Base-by-base conservation (phyloP, 2,797 vertebrate species). In the Streptopelia turtur region DNA sequence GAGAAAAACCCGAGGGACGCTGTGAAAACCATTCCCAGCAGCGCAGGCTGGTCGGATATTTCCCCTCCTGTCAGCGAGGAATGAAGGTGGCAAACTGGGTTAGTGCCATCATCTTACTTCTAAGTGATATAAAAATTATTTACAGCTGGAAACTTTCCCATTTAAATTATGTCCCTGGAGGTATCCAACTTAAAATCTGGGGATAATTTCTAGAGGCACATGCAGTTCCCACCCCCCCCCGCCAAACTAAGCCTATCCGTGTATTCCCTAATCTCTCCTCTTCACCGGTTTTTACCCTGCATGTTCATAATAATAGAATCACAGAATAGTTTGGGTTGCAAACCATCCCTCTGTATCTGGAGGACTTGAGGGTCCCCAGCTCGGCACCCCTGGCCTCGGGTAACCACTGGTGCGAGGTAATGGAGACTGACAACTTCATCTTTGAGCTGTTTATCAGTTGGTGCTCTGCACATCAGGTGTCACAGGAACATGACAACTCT, bases 351-450 rank as follows among this genome's bases (percentile, higher is more conserved):
- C 41, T 66, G 63, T 56, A 8, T 5, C 45, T 3, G 6, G 22
- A n/a, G 43, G 79, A 50, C 90, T 47, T 5, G 13, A 76, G 63
- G 83, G 84, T 93, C 89, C 41, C 90, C 70, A 16, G 21, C 75
- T 78, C 7, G n/a, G 69, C 82, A 60, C 72, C 60, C 24, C 59
- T 65, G 94, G 31, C 53, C 72, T 85, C 13, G 11, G 75, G 94
- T 93, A 94, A 97, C 94, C 97, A 85, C 93, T 74, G 79, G 84
- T 81, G 93, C 52, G 16, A 90, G 96, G 79, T 97, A 96, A 98
- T 97, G 87, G 92, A 97, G 97, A 97, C 92, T 98, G 98, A 98
- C 98, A 98, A 79, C 95, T 96, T 96, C 97, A 97, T 97, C 97
- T 97, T 81, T 45, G 76, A 97, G 95, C 95, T 95, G 83, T 97